A percentile compares a stretch with the other conserved stretches of the same genome.
Conservation (phyloP, 2,113 vertebrate genomes). For the Sebastes schlegelii region DNA sequence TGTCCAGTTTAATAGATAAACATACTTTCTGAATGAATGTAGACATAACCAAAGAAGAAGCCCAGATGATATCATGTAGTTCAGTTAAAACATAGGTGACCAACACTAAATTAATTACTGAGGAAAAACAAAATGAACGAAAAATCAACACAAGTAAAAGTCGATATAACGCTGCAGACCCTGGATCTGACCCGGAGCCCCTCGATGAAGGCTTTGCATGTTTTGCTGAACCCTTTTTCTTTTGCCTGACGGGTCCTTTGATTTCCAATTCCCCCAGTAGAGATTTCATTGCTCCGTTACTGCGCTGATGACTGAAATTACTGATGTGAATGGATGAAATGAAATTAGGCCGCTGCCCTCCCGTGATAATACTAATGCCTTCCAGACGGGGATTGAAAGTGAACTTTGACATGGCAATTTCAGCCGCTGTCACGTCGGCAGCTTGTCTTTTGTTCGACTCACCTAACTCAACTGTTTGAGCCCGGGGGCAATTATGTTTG, state of each 20-base stretch:
- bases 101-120: background rate
- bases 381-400: background rate
- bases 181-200: background rate
- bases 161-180: background rate
- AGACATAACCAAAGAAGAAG: background rate
- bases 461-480: background rate
- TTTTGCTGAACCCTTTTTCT: background rate
- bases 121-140: background rate
- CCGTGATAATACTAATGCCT: background rate
- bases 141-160: background rate
- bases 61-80: too few species aligned
- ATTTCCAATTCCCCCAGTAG: background rate
- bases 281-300: background rate
- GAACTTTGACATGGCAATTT: background rate
- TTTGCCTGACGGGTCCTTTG: background rate
- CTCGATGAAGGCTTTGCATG: background rate
- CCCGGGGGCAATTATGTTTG: background rate
- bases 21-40: background rate
- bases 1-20: too few species aligned
- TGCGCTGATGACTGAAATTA: background rate
- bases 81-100: background rate
- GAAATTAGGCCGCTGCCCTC: background rate
- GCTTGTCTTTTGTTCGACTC: conserved; percentile 1
- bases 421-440: background rate
- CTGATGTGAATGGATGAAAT: background rate